A percentile compares a stretch with the other conserved stretches of the same genome.
Evolutionary conservation across 2,888 invertebrate species (phyloP).

Genomic region (Trilocha varians): DNA sequence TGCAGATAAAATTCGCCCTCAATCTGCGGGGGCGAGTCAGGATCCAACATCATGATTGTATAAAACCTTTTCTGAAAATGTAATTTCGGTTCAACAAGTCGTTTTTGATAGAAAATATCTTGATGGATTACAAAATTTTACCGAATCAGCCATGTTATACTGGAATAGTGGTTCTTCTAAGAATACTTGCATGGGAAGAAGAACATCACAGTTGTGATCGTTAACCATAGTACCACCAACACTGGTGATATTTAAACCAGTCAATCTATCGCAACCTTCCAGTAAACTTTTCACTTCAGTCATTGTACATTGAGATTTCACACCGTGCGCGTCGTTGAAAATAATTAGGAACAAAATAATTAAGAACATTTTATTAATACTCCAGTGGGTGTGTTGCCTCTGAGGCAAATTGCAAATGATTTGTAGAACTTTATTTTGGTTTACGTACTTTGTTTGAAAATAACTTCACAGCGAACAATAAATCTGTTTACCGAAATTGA

Average conservation of each 20-base stretch:
- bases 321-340: slow-evolving; percentile 19
- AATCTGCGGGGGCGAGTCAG: slow-evolving; percentile 58
- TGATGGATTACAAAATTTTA: slow-evolving; percentile 21
- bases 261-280: slow-evolving; percentile 52
- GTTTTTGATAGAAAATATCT: background rate
- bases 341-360: no score
- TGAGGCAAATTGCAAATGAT: no score
- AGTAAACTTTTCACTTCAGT: slow-evolving; percentile 50
- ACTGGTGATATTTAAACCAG: slow-evolving; percentile 53
- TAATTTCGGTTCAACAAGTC: no score
- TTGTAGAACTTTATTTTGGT: no score
- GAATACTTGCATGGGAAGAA: slow-evolving; percentile 62
- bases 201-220: slow-evolving; percentile 61
- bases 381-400: no score
- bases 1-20: slow-evolving; percentile 64
- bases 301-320: slow-evolving; percentile 32
- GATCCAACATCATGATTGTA: slow-evolving; percentile 61
- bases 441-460: no score
- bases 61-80: slow-evolving; percentile 69
- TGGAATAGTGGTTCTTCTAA: slow-evolving; percentile 59
- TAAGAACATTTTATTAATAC: no score
- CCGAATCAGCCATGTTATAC: slow-evolving; percentile 49
- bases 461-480: no score
- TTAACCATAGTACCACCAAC: slow-evolving; percentile 59
- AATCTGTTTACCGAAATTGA: no score